These are phyloP conservation scores for Thalassophryne amazonica DNA, from an alignment of 2,797 vertebrate species.

Conservation along the genomic window DNA sequence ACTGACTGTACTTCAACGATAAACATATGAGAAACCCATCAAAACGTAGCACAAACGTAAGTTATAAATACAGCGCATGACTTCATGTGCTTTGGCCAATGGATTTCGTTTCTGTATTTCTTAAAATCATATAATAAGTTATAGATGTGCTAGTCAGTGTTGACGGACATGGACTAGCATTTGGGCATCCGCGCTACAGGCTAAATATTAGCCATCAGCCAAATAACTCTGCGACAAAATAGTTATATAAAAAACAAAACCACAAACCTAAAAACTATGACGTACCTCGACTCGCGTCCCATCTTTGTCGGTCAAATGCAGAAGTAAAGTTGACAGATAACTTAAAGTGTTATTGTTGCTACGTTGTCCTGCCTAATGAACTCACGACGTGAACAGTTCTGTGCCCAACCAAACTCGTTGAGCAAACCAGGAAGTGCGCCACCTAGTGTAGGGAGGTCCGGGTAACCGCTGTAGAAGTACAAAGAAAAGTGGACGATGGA, in stretches of 20 bases:
- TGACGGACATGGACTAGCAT: neutral
- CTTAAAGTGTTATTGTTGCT: neutral
- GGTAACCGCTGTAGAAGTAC: too few species aligned
- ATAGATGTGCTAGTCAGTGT: rapidly evolving
- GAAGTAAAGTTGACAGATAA: neutral
- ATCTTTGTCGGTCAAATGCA: conserved; percentile 19
- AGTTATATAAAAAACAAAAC: neutral
- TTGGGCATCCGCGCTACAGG: conserved; percentile 21
- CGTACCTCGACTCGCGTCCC: conserved; percentile 79
- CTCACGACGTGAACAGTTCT: conserved; percentile 24
- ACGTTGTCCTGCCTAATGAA: conserved; percentile 17
- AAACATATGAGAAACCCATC: too few species aligned
- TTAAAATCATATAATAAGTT: too few species aligned
- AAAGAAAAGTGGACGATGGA: rapidly evolving
- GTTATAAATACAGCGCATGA: too few species aligned
- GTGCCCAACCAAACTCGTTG: neutral
- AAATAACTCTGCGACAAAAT: neutral
- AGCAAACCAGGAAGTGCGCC: conserved; percentile 8
- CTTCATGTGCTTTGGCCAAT: too few species aligned
- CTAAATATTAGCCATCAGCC: conserved; percentile 37
- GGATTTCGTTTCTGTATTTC: too few species aligned
- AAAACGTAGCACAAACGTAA: too few species aligned
- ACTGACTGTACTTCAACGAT: too few species aligned
- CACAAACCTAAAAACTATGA: rapidly evolving
- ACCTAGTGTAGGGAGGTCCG: conserved; percentile 41